phyloP scores from a whole-genome alignment of 2,797 vertebrate genomes.

The Trichosurus vulpecula region DNA sequence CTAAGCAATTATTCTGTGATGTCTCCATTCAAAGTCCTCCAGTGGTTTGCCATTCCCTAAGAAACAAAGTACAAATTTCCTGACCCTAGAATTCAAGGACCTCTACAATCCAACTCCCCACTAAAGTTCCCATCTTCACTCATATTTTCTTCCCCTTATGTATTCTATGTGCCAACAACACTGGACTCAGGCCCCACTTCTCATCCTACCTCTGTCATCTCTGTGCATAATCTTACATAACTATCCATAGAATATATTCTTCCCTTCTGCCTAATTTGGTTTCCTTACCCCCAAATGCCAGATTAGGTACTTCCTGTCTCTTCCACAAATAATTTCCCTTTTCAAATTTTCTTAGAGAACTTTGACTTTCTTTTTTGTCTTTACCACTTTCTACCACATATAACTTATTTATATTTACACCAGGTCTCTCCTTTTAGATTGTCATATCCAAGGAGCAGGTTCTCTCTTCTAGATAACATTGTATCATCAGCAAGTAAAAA shows the following conservation, averaged over 20 bases:
- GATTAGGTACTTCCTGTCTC: not conserved
- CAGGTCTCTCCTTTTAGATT: not conserved
- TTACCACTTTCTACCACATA: not conserved
- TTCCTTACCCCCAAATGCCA: not conserved
- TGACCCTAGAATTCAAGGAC: not conserved
- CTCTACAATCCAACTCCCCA: not conserved
- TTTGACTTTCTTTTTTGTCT: not conserved
- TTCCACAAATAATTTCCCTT: not conserved
- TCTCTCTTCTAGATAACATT: not conserved
- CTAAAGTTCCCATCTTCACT: not conserved
- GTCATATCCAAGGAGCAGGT: not conserved
- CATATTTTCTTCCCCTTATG: not conserved
- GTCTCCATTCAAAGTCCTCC: not conserved
- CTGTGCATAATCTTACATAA: not conserved
- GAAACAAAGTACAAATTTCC: not conserved
- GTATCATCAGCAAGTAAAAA: not conserved
- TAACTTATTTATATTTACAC: too few species aligned
- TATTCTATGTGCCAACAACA: not conserved
- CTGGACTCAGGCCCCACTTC: not conserved
- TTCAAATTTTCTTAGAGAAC: not conserved
- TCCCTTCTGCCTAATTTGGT: not conserved
- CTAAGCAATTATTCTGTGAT: not conserved
- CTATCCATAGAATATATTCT: not conserved
- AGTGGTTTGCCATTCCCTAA: not conserved
- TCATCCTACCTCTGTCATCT: not conserved